Evolutionary conservation across 2,888 invertebrate species (phyloP), one percentile per base, ranked within the genome.

Genomic region (Calliphora vomitoria): DNA sequence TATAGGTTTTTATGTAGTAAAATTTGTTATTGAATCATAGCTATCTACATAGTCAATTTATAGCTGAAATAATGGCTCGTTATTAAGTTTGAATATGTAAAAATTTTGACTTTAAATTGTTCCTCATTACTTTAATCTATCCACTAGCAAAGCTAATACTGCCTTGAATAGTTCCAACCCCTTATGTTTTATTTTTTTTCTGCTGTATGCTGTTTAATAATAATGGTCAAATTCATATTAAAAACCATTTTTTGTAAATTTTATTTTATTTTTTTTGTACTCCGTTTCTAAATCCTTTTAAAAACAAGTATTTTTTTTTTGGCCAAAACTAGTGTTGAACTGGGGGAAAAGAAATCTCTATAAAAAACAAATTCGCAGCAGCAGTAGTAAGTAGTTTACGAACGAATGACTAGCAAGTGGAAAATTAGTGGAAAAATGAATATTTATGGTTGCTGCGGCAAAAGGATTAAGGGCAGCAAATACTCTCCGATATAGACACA

Each of bases 401-500:
- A 69, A 74, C 38, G 74, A 87, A 84, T 82, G 64, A 79, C 78
- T 79, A 82, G 47, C 84, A 87, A 87, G 84, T 87, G 81, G 85
- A 85, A 85, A 82, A 82, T 85, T 82, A 85, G 82, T 79, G 74
- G 50, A 35, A 66, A 87, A 85, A 87, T 85, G 69, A 85, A 85
- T 79, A 87, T 87, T 87, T 87, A 87, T 87, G 79, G 75, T 79
- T 85, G 87, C 62, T 82, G 82, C 69, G 75, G 85, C 79, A 82
- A 82, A 75, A 85, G 82, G 85, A 85, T 85, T 87, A 82, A 75
- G 82, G 79, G 13, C 25, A 50, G 2, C 60, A 72, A 64, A 64
- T 47, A 62, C 6, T 58, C 10, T 82, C 4, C 18, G 25, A 20
- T 44, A 66, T 50, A 15, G 3, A 47, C 10, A 60, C 10, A 71